Conservation (phyloP, 2,797 vertebrate species). For the Eulemur rubriventer region DNA sequence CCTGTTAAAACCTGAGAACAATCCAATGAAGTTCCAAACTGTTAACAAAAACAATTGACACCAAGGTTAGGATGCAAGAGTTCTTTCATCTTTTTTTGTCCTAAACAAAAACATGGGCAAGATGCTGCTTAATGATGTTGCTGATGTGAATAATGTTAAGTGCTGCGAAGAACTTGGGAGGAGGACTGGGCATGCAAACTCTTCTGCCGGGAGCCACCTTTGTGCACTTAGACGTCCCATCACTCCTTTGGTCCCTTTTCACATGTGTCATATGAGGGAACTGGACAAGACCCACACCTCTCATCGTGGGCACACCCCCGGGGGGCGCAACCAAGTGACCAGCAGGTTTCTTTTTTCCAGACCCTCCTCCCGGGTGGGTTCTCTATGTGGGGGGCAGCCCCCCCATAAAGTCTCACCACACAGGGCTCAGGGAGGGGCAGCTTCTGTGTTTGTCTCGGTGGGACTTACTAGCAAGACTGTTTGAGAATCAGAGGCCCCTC, state of each 20-base stretch:
- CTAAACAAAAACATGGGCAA: not conserved
- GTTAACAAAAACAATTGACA: not conserved
- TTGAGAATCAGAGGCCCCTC: not conserved
- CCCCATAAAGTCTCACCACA: not conserved
- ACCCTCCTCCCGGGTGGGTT: not conserved
- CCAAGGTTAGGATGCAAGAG: too few species aligned
- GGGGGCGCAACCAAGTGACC: not conserved
- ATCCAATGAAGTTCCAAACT: too few species aligned
- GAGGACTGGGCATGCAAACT: not conserved
- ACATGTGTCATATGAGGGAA: not conserved
- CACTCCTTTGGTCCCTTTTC: not conserved
- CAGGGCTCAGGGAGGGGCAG: not conserved
- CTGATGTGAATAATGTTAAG: accelerated
- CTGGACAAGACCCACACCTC: too few species aligned
- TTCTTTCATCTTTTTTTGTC: not conserved
- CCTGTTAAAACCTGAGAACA: not conserved
- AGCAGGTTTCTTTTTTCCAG: not conserved
- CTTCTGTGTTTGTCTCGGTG: not conserved
- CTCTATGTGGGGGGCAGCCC: accelerated
- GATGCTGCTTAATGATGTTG: too few species aligned
- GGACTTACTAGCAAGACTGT: accelerated
- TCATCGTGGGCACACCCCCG: not conserved
- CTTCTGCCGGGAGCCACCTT: too few species aligned
- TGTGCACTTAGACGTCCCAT: not conserved
- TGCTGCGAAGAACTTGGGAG: not conserved